Evolutionary conservation across 2,113 vertebrate species (phyloP).

Genomic region (Platysteira castanea): DNA sequence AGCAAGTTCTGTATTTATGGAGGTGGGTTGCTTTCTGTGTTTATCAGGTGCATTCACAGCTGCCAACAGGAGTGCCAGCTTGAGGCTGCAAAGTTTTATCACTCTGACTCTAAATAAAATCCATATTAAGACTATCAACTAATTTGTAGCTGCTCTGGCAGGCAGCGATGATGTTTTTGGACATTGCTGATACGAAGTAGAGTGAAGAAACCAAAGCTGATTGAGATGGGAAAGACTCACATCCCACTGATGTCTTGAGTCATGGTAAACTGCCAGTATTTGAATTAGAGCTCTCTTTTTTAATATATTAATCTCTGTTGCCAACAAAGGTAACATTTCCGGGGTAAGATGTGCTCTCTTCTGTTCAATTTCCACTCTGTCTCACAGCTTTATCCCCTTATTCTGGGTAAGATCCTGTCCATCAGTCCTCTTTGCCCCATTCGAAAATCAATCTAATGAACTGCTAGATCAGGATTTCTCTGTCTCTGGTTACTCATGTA

Average conservation of each 20-base stretch:
- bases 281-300: background rate
- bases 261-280: background rate
- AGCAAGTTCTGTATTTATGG: background rate
- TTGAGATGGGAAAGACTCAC: background rate
- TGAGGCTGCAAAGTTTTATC: background rate
- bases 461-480: background rate
- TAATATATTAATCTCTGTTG: background rate
- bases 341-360: background rate
- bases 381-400: background rate
- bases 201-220: background rate
- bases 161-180: background rate
- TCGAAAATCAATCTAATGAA: background rate
- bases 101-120: background rate
- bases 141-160: slow-evolving; percentile 13
- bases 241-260: background rate
- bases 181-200: background rate
- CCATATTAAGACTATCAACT: background rate
- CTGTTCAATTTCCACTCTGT: background rate
- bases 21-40: background rate
- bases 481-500: background rate
- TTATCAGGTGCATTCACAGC: background rate
- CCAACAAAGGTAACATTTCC: background rate
- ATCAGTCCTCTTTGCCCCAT: background rate
- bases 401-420: background rate
- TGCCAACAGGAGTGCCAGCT: background rate